These are phyloP conservation scores for Riparia riparia DNA, from an alignment of 2,113 vertebrate species.

Conservation along the genomic window DNA sequence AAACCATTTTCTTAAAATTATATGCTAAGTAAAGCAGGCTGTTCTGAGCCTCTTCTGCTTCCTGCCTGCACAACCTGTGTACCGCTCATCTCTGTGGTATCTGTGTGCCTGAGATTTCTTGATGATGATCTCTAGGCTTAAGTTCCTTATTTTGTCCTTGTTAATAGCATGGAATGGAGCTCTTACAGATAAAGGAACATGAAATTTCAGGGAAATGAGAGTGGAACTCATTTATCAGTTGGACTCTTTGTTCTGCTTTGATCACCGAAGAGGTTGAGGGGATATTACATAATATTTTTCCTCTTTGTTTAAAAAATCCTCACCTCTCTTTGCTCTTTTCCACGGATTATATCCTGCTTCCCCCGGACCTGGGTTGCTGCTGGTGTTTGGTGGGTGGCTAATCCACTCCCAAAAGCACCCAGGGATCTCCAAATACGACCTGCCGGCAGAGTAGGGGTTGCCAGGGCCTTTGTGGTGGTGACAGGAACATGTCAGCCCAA, in stretches of 20 bases:
- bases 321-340: neutral
- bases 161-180: neutral
- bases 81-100: neutral
- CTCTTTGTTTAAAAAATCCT: neutral
- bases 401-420: accelerated
- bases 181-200: slow-evolving; percentile 27
- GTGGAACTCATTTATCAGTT: neutral
- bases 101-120: neutral
- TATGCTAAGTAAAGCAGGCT: neutral
- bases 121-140: slow-evolving; percentile 4
- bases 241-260: neutral
- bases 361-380: neutral
- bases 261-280: neutral
- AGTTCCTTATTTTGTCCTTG: slow-evolving; percentile 33
- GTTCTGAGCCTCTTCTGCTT: neutral
- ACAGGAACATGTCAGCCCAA: neutral
- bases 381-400: neutral
- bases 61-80: neutral
- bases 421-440: neutral
- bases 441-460: neutral
- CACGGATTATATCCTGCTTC: neutral
- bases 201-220: slow-evolving; percentile 38
- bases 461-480: neutral
- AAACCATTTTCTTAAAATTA: slow-evolving; percentile 31
- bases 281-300: neutral